Base-by-base conservation (phyloP, 1,140 invertebrate genomes). In the Aphaenogaster ashmeadi region DNA sequence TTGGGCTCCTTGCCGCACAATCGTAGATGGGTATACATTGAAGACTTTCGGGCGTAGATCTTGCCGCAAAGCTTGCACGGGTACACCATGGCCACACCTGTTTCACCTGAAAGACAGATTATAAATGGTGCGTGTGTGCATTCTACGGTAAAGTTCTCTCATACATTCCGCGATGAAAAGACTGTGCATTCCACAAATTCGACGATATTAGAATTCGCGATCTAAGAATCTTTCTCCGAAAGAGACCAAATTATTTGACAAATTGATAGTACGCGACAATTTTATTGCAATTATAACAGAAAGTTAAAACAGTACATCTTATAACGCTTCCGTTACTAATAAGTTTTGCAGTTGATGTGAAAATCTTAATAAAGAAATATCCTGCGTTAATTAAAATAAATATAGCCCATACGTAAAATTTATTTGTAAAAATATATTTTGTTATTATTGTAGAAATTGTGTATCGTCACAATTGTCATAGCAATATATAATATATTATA, bases 1-100 rank as follows among this genome's bases (percentile, higher is more conserved):
- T 88, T 92, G 52, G 90, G 91, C 44, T 92, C 92, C 58, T 93
- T 91, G 33, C 91, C 92, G 66, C 94, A 94, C 3, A 92, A 60
- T 9, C 91, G 88, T 7, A 91, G 80, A 58, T 94, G 93, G 33
- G 91, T 92, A 50, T 90, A 93, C 71, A 94, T 89, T 0, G 93
- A 93, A 13, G 90, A 92, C 79, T 92, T 92, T 62, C 89, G 90
- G 18, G 79, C 41, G 86, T 93, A 94, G 38, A 78, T 41, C 74
- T 92, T 94, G 50, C 91, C 89, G 60, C 94, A 94, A 0, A 87
- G 79, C 0, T 64, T 86, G 77, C 94, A 94, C 9, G 91, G 87
- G 64, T 85, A 91, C 27, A 88, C 44, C 50, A 18, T 1, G 44
- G 38, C 56, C 58, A 54, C 44, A 60, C 11, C 41, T 4, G 27